Evolutionary conservation across 2,113 vertebrate genomes (phyloP).

Genomic region (Dipodomys stephensi): DNA sequence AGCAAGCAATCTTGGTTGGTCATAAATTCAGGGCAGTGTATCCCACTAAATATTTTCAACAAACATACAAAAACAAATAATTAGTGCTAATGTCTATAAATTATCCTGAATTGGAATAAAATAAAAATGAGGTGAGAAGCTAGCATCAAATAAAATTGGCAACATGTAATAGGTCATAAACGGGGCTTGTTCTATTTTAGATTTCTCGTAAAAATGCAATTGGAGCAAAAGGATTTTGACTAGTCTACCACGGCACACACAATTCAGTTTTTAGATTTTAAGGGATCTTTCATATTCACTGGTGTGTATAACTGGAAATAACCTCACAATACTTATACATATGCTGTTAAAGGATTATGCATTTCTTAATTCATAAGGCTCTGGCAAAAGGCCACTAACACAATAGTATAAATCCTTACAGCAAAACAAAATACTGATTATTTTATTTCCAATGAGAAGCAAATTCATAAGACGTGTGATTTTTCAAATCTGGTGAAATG

Average conservation of each 20-base stretch:
- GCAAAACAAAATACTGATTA: constrained; percentile 6
- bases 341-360: constrained; percentile 49
- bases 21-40: constrained; percentile 27
- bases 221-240: constrained; percentile 40
- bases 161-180: constrained; percentile 23
- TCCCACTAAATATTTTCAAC: constrained; percentile 7
- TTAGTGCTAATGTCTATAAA: constrained; percentile 26
- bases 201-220: constrained; percentile 35
- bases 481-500: constrained; percentile 10
- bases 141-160: constrained; percentile 33
- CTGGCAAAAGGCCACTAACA: constrained; percentile 6
- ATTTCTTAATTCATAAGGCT: constrained; percentile 60
- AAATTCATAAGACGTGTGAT: background rate
- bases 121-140: constrained; percentile 33
- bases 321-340: background rate
- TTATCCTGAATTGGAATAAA: constrained; percentile 10
- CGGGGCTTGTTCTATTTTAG: background rate
- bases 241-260: background rate
- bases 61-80: constrained; percentile 39
- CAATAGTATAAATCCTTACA: constrained; percentile 31
- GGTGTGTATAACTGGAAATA: constrained; percentile 54
- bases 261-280: constrained; percentile 42
- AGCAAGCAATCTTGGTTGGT: background rate
- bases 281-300: constrained; percentile 61
- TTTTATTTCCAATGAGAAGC: constrained; percentile 28